These are phyloP conservation scores for Thalassaphorura encarpata DNA, from an alignment of 1,140 invertebrate species.

Conservation along the genomic window DNA sequence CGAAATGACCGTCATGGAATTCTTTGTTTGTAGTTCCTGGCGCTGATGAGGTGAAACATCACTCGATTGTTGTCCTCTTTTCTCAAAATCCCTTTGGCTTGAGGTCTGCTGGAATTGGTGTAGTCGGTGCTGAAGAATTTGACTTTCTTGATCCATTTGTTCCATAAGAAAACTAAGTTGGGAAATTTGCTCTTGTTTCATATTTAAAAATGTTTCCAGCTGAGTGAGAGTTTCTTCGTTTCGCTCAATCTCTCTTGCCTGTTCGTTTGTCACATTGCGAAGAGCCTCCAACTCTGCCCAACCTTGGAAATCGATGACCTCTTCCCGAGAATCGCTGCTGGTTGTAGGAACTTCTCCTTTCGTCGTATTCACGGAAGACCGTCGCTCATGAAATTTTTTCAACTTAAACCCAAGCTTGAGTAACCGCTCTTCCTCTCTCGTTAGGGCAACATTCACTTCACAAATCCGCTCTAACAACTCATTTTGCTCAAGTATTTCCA, in stretches of 20 bases:
- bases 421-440: slow-evolving; percentile 56
- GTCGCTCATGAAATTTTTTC: slow-evolving; percentile 40
- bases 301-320: neutral
- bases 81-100: neutral
- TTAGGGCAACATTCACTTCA: slow-evolving; percentile 56
- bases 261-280: slow-evolving; percentile 12
- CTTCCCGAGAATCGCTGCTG: neutral
- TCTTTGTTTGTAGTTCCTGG: too few species aligned
- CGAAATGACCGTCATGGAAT: neutral
- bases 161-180: slow-evolving; percentile 16
- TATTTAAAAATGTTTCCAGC: slow-evolving; percentile 10
- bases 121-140: slow-evolving; percentile 9
- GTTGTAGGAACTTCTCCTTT: neutral
- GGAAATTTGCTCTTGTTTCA: slow-evolving; percentile 19
- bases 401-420: slow-evolving; percentile 54
- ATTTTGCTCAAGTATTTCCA: slow-evolving; percentile 39
- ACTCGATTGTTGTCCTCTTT: neutral
- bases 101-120: neutral
- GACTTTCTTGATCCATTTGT: slow-evolving; percentile 19
- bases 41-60: neutral
- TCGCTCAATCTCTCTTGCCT: slow-evolving; percentile 15
- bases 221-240: slow-evolving; percentile 20
- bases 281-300: slow-evolving; percentile 1
- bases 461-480: slow-evolving; percentile 58
- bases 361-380: neutral